Conservation (phyloP, 2,888 invertebrate genomes). For the Drosophila histrio region DNA sequence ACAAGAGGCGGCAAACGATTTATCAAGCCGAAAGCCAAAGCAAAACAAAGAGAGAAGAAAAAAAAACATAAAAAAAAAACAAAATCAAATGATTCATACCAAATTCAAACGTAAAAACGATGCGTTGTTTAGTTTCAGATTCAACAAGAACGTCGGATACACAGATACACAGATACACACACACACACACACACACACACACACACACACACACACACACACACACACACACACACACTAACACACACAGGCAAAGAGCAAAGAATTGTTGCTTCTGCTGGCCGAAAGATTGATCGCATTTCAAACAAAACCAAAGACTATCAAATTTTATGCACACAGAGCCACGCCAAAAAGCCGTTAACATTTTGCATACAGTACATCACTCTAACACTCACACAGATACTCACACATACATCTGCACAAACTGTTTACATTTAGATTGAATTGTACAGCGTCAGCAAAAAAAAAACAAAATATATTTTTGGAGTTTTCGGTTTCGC, state of each 20-base stretch:
- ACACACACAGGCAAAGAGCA: background rate
- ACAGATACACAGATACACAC: conserved; percentile 16
- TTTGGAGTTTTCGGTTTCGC: conserved; percentile 16
- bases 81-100: conserved; percentile 58
- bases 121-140: conserved; percentile 61
- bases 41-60: conserved; percentile 7
- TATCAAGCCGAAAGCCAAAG: conserved; percentile 42
- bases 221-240: too few species aligned
- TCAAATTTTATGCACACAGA: conserved; percentile 48
- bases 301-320: conserved; percentile 51
- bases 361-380: conserved; percentile 47
- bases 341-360: conserved; percentile 49
- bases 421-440: conserved; percentile 44
- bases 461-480: conserved; percentile 14
- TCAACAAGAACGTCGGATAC: conserved; percentile 46
- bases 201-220: too few species aligned
- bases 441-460: conserved; percentile 46
- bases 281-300: conserved; percentile 60
- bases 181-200: background rate
- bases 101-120: conserved; percentile 67
- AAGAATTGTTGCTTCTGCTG: conserved; percentile 37
- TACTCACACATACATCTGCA: background rate
- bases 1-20: conserved; percentile 41
- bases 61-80: conserved; percentile 17
- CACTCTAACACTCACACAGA: conserved; percentile 1